Percentiles rank a stretch among this genome's conserved stretches.
phyloP scores from a whole-genome alignment of 35 echinoderm and acorn worm genomes.

The Strongylocentrotus purpuratus region DNA sequence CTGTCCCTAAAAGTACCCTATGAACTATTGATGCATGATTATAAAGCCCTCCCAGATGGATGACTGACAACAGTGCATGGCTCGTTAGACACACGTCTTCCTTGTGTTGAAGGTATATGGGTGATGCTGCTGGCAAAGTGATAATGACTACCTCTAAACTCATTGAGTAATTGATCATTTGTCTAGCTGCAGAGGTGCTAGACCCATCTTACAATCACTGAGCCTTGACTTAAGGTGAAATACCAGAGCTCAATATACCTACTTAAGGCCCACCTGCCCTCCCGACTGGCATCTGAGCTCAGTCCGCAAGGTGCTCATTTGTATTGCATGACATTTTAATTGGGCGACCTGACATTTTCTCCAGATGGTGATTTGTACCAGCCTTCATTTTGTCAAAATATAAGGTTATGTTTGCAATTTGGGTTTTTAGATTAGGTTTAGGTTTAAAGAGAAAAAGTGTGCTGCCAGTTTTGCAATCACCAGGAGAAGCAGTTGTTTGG shows the following conservation, averaged over 20 bases:
- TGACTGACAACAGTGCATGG: neutral
- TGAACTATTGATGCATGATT: neutral
- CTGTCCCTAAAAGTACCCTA: too few species aligned
- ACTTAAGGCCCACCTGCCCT: neutral
- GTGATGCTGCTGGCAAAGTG: neutral
- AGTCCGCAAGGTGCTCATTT: too few species aligned
- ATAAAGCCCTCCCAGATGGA: neutral
- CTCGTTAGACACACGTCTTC: neutral
- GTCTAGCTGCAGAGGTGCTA: neutral
- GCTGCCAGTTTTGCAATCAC: too few species aligned
- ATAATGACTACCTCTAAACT: neutral
- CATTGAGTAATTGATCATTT: neutral
- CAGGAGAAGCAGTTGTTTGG: neutral
- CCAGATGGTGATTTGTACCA: too few species aligned
- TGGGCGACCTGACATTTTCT: too few species aligned
- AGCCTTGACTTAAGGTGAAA: neutral
- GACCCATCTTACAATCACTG: neutral
- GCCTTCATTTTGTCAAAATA: too few species aligned
- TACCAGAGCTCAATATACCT: neutral
- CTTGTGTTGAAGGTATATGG: neutral
- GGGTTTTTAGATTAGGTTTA: too few species aligned
- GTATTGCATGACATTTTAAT: too few species aligned
- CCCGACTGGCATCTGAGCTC: neutral
- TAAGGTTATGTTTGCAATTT: too few species aligned
- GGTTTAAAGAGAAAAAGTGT: too few species aligned